These are phyloP conservation scores for Brotula barbata DNA, from an alignment of 2,797 vertebrate species.

Conservation along the genomic window DNA sequence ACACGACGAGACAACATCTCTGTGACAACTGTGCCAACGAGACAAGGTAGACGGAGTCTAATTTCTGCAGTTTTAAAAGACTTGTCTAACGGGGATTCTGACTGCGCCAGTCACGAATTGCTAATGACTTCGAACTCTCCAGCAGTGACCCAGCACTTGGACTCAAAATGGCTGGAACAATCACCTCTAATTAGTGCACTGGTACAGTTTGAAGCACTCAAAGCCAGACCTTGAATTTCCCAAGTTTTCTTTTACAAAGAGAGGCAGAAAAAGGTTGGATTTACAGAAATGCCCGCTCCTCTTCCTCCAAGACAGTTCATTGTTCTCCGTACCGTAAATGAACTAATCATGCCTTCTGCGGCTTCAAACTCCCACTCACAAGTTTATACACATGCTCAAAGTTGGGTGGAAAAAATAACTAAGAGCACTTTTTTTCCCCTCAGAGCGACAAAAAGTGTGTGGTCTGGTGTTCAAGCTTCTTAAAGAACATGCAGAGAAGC, in stretches of 20 bases:
- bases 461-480: conserved; percentile 59
- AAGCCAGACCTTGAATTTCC: conserved; percentile 28
- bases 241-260: conserved; percentile 16
- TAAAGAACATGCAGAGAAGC: conserved; percentile 74
- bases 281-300: conserved; percentile 13
- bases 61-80: conserved; percentile 38
- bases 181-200: conserved; percentile 57
- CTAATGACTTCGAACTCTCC: conserved; percentile 37
- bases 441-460: conserved; percentile 51
- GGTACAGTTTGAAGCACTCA: conserved; percentile 31
- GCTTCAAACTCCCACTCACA: conserved; percentile 55
- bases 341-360: conserved; percentile 67
- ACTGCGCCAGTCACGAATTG: conserved; percentile 45
- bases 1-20: conserved; percentile 56
- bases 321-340: conserved; percentile 47
- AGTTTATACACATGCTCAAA: conserved; percentile 68
- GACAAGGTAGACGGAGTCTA: conserved; percentile 24
- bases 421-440: conserved; percentile 37
- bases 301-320: conserved; percentile 73
- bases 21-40: conserved; percentile 39
- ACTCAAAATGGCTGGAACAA: conserved; percentile 47
- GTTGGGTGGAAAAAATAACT: conserved; percentile 33
- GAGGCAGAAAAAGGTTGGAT: conserved; percentile 7
- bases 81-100: conserved; percentile 42
- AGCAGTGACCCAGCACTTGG: conserved; percentile 47